These are phyloP conservation scores for Hapalemur alaotrensis DNA, from an alignment of 2,797 vertebrate species.

Conservation along the genomic window DNA sequence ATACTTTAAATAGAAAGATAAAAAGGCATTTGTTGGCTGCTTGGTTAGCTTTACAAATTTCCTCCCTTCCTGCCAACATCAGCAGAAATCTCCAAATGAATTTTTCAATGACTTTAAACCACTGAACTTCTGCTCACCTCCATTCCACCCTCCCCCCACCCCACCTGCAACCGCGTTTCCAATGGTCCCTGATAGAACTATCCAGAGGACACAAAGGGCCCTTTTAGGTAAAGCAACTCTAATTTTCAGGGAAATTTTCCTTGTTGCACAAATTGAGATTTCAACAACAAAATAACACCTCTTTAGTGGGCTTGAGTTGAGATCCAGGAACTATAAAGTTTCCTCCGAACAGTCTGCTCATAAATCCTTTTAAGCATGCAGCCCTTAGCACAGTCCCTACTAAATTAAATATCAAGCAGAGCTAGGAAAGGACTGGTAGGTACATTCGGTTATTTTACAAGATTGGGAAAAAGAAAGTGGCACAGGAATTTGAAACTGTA, in stretches of 20 bases:
- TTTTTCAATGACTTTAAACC: background rate
- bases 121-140: background rate
- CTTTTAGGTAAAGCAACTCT: constrained; percentile 1
- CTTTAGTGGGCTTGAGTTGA: constrained; percentile 63
- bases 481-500: constrained; percentile 40
- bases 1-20: background rate
- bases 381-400: constrained; percentile 68
- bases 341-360: constrained; percentile 56
- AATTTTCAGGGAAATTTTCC: constrained; percentile 23
- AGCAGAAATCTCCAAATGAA: background rate
- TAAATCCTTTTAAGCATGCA: constrained; percentile 79
- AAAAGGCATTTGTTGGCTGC: background rate
- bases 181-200: background rate
- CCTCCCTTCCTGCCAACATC: background rate
- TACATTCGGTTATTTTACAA: constrained; percentile 77
- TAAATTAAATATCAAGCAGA: constrained; percentile 79
- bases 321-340: constrained; percentile 66
- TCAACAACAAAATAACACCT: constrained; percentile 46
- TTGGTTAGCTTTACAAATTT: background rate
- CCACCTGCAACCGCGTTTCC: background rate
- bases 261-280: constrained; percentile 32
- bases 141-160: no score
- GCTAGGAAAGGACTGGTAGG: constrained; percentile 66
- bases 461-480: background rate
- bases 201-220: background rate